Evolutionary conservation across 2,888 invertebrate species (phyloP).

Genomic region (Mesorhabditis sp.): DNA sequence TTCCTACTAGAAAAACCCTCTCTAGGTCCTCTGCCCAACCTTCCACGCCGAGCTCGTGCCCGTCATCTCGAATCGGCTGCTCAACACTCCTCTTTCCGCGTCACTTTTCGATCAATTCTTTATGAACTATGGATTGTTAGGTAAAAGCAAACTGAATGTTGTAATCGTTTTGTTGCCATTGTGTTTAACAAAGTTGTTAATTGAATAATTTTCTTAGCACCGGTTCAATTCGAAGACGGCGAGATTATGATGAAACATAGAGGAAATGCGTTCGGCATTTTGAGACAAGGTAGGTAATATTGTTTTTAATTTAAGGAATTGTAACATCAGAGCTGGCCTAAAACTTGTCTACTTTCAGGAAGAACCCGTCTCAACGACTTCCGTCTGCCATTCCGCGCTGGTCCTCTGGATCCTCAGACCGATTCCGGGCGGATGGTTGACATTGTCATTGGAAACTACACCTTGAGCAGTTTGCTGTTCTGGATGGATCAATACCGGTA

Average conservation of each 20-base stretch:
- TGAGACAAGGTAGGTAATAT: constrained; percentile 45
- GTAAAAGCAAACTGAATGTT: constrained; percentile 20
- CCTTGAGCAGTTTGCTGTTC: constrained; percentile 50
- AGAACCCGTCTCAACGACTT: constrained; percentile 54
- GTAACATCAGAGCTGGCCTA: neutral
- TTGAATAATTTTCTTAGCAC: constrained; percentile 23
- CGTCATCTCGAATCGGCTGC: constrained; percentile 52
- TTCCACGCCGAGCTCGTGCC: constrained; percentile 57
- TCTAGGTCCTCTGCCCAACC: constrained; percentile 52
- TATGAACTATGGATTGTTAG: constrained; percentile 53
- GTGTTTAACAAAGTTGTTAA: neutral
- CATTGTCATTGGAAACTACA: constrained; percentile 55
- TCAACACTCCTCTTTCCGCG: constrained; percentile 55
- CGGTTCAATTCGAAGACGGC: constrained; percentile 38
- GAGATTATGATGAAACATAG: constrained; percentile 43
- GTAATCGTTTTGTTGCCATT: constrained; percentile 29
- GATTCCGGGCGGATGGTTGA: constrained; percentile 51
- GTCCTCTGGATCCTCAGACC: constrained; percentile 28
- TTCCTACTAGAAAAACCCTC: neutral
- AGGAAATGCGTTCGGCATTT: constrained; percentile 56
- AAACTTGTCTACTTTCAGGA: constrained; percentile 20
- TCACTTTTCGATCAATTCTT: constrained; percentile 57
- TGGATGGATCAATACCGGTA: constrained; percentile 57
- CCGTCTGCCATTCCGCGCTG: constrained; percentile 52
- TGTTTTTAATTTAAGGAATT: neutral